Conservation (phyloP, 2,888 invertebrate genomes). For the Ophion ventricosus region DNA sequence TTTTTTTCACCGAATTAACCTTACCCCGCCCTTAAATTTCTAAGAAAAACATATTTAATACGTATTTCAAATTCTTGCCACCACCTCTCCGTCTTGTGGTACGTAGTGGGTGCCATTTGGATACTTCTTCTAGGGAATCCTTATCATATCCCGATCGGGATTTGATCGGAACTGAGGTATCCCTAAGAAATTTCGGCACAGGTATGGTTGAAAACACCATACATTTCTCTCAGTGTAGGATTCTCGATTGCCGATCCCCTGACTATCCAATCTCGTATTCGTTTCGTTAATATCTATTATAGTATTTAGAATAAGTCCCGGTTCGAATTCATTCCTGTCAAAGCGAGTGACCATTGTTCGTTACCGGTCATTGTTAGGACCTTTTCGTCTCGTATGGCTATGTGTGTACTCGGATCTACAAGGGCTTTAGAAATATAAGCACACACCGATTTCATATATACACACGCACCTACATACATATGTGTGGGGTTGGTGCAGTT, state of each 20-base stretch:
- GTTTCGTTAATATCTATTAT: slow-evolving; percentile 77
- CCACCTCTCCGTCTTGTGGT: too few species aligned
- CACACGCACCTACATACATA: background rate
- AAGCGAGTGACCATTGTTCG: slow-evolving; percentile 77
- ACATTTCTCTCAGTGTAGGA: too few species aligned
- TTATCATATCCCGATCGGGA: too few species aligned
- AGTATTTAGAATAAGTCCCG: slow-evolving; percentile 66
- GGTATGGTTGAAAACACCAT: too few species aligned
- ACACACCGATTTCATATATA: background rate
- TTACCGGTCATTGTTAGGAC: slow-evolving; percentile 73
- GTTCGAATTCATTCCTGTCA: slow-evolving; percentile 70
- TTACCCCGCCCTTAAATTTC: too few species aligned
- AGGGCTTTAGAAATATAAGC: slow-evolving; percentile 8
- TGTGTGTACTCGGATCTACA: slow-evolving; percentile 21
- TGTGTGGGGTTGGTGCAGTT: slow-evolving; percentile 44
- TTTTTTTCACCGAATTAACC: too few species aligned
- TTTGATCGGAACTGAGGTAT: too few species aligned
- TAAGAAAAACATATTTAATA: too few species aligned
- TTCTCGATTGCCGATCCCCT: background rate
- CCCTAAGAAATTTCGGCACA: too few species aligned
- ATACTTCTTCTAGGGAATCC: too few species aligned
- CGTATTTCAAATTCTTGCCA: too few species aligned
- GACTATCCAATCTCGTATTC: slow-evolving; percentile 15
- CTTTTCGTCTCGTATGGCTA: slow-evolving; percentile 45
- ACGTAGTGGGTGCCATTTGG: too few species aligned